Percentiles rank a stretch among this genome's conserved stretches.
Evolutionary conservation across 2,888 invertebrate species (phyloP).

Genomic region (Hydroisotoma schaefferi): DNA sequence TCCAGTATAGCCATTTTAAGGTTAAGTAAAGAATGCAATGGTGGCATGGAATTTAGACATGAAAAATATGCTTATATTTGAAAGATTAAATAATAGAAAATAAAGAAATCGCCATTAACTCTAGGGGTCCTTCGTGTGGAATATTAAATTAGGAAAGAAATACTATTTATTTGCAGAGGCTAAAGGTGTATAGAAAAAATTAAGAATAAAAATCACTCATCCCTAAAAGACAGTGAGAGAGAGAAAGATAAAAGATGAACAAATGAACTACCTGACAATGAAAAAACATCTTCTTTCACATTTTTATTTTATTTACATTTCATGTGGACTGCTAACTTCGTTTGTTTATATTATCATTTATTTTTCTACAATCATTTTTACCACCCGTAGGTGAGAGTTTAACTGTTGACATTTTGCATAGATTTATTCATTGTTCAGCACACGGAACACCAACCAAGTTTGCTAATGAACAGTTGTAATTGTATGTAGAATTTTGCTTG

Average conservation of each 20-base stretch:
- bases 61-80: no score
- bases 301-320: constrained; percentile 17
- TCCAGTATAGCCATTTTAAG: no score
- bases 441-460: constrained; percentile 17
- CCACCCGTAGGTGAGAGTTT: constrained; percentile 18
- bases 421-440: not conserved
- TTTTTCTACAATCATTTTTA: constrained; percentile 15
- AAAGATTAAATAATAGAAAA: no score
- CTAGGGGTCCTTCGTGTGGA: not conserved
- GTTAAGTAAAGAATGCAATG: no score
- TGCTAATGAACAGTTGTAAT: constrained; percentile 8
- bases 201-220: constrained; percentile 14
- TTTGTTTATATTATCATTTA: constrained; percentile 11
- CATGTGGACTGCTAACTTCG: constrained; percentile 5
- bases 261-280: constrained; percentile 13
- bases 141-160: constrained; percentile 17
- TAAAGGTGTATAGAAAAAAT: no score
- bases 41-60: no score
- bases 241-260: constrained; percentile 7
- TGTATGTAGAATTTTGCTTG: no score
- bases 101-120: not conserved
- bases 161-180: constrained; percentile 8
- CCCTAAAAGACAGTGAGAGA: constrained; percentile 10
- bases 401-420: constrained; percentile 16
- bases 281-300: constrained; percentile 2